Evolutionary conservation across 2,888 invertebrate genomes (phyloP).

Genomic region (Tupiocoris notatus): DNA sequence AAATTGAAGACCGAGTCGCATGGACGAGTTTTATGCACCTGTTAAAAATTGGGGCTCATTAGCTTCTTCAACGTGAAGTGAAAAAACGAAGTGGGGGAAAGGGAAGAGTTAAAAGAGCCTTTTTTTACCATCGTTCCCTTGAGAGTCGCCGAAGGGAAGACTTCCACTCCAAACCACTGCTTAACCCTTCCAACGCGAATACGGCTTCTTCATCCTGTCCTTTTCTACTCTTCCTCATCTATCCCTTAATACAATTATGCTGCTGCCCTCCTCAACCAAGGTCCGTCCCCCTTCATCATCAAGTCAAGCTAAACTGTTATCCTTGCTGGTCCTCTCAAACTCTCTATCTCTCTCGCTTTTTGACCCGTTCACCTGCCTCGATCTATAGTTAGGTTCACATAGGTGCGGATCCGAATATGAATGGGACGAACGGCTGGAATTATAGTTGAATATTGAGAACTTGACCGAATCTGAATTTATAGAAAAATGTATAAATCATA

Average conservation of each 20-base stretch:
- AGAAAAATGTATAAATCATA: too few relatives aligned
- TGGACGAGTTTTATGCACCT: constrained; percentile 12
- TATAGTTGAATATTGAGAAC: too few relatives aligned
- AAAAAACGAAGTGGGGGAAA: neutral
- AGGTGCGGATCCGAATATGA: neutral
- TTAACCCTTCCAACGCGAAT: neutral
- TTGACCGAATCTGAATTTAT: too few relatives aligned
- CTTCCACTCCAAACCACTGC: neutral
- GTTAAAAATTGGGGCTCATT: constrained; percentile 18
- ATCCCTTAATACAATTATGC: constrained; percentile 13
- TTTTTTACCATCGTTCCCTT: constrained; percentile 3
- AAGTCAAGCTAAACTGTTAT: neutral
- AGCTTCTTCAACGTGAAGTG: constrained; percentile 13
- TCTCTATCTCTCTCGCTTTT: constrained; percentile 4
- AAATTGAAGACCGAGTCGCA: neutral
- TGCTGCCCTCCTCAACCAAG: neutral
- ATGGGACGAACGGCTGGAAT: too few relatives aligned
- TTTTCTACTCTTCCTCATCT: neutral
- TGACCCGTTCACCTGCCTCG: neutral
- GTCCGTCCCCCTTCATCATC: neutral
- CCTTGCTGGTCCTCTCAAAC: constrained; percentile 1
- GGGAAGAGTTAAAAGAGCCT: constrained; percentile 8
- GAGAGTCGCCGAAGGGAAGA: neutral
- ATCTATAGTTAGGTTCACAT: neutral
- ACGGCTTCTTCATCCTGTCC: neutral